A percentile compares a stretch with the other conserved stretches of the same genome.
Conservation (phyloP, 2,888 invertebrate species). For the Drepana falcataria region DNA sequence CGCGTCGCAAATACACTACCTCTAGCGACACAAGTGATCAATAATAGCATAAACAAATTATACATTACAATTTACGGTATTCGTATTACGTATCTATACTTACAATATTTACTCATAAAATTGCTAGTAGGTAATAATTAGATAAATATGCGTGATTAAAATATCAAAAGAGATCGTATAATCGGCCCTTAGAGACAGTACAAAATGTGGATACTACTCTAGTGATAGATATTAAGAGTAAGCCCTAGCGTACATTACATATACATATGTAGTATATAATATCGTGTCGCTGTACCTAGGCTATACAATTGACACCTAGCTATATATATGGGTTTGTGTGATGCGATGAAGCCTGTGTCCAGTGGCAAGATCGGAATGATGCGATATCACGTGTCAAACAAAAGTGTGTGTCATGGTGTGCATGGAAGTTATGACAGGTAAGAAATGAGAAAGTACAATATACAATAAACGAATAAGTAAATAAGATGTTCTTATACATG, state of each 20-base stretch:
- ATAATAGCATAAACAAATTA: constrained; percentile 16
- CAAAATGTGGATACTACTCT: constrained; percentile 57
- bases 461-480: constrained; percentile 42
- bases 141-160: constrained; percentile 61
- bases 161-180: constrained; percentile 47
- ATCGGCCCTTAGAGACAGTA: constrained; percentile 44
- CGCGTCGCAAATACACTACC: constrained; percentile 35
- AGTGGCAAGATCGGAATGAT: constrained; percentile 47
- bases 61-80: constrained; percentile 35
- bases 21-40: constrained; percentile 38
- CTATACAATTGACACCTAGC: constrained; percentile 19
- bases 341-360: constrained; percentile 44
- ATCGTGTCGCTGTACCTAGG: constrained; percentile 35
- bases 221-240: constrained; percentile 53
- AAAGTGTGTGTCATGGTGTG: constrained; percentile 60
- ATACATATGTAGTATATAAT: constrained; percentile 33
- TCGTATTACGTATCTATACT: constrained; percentile 32
- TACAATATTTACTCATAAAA: constrained; percentile 48
- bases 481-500: constrained; percentile 55
- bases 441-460: constrained; percentile 58
- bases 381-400: constrained; percentile 45
- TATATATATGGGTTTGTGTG: constrained; percentile 28
- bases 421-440: constrained; percentile 65
- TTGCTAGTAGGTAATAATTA: constrained; percentile 56
- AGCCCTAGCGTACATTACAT: constrained; percentile 51